These are phyloP conservation scores for Mastomys coucha DNA, from an alignment of 2,113 vertebrate species.

Conservation along the genomic window DNA sequence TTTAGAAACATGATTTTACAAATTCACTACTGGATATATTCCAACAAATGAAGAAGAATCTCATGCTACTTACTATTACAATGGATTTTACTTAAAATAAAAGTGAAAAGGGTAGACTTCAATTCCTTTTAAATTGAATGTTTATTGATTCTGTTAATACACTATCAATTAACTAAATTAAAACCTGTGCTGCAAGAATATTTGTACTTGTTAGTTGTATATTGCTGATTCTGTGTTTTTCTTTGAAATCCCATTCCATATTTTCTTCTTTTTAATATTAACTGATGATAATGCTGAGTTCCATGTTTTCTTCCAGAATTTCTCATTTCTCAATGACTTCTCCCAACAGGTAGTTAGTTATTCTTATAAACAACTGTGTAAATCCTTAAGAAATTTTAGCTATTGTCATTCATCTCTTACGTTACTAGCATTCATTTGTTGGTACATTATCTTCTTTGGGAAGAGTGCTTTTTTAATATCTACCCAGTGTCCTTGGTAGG, in stretches of 20 bases:
- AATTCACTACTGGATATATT: not conserved
- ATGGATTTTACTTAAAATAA: not conserved
- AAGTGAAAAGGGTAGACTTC: not conserved
- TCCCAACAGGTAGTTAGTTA: not conserved
- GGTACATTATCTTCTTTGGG: not conserved
- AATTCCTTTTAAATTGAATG: not conserved
- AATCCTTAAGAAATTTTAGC: not conserved
- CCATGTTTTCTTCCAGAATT: not conserved
- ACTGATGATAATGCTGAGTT: not conserved
- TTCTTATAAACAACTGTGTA: not conserved
- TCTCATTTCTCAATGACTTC: not conserved
- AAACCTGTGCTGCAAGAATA: not conserved
- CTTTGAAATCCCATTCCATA: not conserved
- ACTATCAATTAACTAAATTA: not conserved
- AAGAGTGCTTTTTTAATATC: not conserved
- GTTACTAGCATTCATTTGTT: not conserved
- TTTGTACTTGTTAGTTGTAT: not conserved
- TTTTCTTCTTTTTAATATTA: not conserved
- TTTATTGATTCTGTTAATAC: not conserved
- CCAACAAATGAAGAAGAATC: not conserved
- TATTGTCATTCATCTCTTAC: not conserved
- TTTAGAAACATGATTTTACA: not conserved
- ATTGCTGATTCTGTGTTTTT: not conserved
- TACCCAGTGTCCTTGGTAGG: not conserved
- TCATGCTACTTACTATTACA: not conserved